These are phyloP conservation scores for Turnix velox DNA, from an alignment of 2,113 vertebrate genomes.

Conservation along the genomic window DNA sequence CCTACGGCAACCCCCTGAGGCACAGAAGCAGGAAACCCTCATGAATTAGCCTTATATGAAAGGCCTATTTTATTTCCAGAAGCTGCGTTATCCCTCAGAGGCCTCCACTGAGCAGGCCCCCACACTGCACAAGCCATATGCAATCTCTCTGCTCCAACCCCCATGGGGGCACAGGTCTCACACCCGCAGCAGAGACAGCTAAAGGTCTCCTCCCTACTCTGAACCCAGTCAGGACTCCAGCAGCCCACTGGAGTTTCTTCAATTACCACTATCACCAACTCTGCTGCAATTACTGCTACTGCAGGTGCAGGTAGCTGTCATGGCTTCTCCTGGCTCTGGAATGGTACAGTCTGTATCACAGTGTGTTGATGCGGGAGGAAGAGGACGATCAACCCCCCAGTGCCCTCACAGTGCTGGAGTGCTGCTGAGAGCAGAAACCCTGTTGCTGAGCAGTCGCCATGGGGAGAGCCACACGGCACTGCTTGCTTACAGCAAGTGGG, in stretches of 20 bases:
- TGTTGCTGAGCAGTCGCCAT: rapidly evolving
- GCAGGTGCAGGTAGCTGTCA: background rate
- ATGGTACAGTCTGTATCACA: background rate
- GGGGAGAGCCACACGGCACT: rapidly evolving
- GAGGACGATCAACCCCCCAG: rapidly evolving
- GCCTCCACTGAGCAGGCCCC: background rate
- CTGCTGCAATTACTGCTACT: background rate
- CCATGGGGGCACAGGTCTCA: background rate
- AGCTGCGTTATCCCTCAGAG: background rate
- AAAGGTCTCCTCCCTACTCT: background rate
- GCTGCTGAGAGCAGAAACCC: background rate
- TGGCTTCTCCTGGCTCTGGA: background rate
- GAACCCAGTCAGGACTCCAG: background rate
- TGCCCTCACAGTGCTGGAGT: background rate
- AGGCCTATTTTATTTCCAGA: background rate
- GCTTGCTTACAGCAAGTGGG: background rate
- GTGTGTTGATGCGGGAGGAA: background rate
- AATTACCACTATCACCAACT: background rate
- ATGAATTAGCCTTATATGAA: background rate
- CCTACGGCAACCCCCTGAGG: background rate
- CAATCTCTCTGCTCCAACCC: background rate
- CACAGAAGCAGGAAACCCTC: background rate
- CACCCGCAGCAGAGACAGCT: background rate
- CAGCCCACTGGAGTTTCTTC: background rate
- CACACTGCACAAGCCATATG: background rate